These are phyloP conservation scores for Campoplex capitator DNA, from an alignment of 2,888 invertebrate genomes.

Conservation along the genomic window DNA sequence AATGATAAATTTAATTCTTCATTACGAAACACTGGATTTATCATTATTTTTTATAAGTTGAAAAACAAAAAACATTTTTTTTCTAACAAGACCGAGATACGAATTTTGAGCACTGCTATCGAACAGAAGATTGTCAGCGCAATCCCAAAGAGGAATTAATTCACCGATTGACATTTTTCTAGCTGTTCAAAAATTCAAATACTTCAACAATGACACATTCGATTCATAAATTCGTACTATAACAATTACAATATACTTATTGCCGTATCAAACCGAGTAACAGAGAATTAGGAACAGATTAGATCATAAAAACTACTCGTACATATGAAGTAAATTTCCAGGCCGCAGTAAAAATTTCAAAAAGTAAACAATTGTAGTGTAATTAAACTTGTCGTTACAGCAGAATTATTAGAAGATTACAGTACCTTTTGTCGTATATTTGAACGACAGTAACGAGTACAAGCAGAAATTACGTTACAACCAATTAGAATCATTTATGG, in stretches of 20 bases:
- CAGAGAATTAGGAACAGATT: background rate
- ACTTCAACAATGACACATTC: background rate
- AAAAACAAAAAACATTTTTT: background rate
- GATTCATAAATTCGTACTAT: background rate
- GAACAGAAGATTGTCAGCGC: background rate
- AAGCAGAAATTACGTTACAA: too few relatives aligned
- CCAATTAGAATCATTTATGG: too few relatives aligned
- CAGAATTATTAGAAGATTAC: too few relatives aligned
- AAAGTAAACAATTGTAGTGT: background rate
- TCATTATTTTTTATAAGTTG: background rate
- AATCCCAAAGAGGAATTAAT: background rate
- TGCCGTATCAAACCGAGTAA: background rate
- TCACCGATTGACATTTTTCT: background rate
- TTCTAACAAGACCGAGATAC: background rate
- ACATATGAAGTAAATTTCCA: background rate
- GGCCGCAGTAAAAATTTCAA: background rate
- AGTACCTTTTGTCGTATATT: too few relatives aligned
- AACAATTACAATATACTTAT: background rate
- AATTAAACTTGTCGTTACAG: background rate
- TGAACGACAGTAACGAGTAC: too few relatives aligned
- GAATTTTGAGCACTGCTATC: background rate
- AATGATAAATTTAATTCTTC: background rate
- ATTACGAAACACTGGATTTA: background rate
- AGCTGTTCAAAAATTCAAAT: background rate
- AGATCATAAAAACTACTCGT: background rate